These are phyloP conservation scores for Acanthornis magna DNA, from an alignment of 2,797 vertebrate genomes.

Conservation along the genomic window DNA sequence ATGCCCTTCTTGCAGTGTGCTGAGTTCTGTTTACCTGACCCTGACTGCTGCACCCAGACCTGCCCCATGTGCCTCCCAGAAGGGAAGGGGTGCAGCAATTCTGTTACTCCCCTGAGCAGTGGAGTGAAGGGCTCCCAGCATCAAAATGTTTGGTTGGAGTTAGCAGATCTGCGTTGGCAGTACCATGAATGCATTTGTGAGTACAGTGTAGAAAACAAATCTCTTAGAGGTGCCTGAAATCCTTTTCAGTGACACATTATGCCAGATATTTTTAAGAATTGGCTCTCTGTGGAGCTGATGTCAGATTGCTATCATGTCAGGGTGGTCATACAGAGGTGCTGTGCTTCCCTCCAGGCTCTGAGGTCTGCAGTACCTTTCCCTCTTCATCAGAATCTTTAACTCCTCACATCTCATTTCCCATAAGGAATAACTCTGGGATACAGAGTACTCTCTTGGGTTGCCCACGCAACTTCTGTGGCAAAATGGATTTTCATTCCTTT, in stretches of 20 bases:
- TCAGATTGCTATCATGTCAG: neutral
- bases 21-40: neutral
- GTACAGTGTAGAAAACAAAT: neutral
- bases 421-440: neutral
- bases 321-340: neutral
- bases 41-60: neutral
- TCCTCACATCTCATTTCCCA: neutral
- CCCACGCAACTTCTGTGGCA: neutral
- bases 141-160: neutral
- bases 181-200: neutral
- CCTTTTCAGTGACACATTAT: neutral
- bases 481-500: neutral
- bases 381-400: neutral
- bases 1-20: neutral
- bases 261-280: neutral
- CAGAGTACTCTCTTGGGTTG: neutral
- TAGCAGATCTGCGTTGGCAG: neutral
- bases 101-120: neutral
- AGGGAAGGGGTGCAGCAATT: neutral
- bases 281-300: neutral
- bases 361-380: neutral
- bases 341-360: neutral
- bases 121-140: neutral
- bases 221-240: neutral
- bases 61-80: neutral